Conservation (phyloP, 2,797 vertebrate species). For the Mormyrus proboscirostris region DNA sequence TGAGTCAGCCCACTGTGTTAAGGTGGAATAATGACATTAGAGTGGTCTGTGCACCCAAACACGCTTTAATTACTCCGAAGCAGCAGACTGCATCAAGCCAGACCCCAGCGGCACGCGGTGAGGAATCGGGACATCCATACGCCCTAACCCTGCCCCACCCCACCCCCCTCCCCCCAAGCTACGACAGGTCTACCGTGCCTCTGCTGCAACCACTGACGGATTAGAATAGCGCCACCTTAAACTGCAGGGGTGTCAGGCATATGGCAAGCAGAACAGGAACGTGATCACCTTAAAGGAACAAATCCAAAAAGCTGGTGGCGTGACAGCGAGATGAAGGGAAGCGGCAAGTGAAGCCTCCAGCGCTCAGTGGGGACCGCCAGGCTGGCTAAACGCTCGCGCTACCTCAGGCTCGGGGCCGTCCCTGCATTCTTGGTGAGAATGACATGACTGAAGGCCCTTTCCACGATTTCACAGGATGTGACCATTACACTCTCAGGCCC, state of each 20-base stretch:
- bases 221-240: neutral
- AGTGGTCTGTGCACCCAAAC: neutral
- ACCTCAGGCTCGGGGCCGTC: neutral
- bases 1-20: neutral
- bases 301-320: neutral
- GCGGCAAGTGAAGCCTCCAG: neutral
- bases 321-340: neutral
- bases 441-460: neutral
- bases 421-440: neutral
- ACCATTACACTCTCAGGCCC: constrained; percentile 26
- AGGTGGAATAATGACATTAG: neutral
- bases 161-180: neutral
- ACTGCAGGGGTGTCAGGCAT: neutral
- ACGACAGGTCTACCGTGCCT: neutral
- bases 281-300: neutral
- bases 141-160: no score
- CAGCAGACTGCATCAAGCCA: neutral
- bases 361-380: no score
- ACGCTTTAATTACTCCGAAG: neutral
- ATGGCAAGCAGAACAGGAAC: no score
- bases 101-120: neutral
- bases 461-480: neutral
- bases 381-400: neutral
- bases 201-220: neutral
- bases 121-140: neutral